Percentiles rank a stretch among this genome's conserved stretches.
Evolutionary conservation across 2,797 vertebrate genomes (phyloP).

Genomic region (Tauraco hartlaubi): DNA sequence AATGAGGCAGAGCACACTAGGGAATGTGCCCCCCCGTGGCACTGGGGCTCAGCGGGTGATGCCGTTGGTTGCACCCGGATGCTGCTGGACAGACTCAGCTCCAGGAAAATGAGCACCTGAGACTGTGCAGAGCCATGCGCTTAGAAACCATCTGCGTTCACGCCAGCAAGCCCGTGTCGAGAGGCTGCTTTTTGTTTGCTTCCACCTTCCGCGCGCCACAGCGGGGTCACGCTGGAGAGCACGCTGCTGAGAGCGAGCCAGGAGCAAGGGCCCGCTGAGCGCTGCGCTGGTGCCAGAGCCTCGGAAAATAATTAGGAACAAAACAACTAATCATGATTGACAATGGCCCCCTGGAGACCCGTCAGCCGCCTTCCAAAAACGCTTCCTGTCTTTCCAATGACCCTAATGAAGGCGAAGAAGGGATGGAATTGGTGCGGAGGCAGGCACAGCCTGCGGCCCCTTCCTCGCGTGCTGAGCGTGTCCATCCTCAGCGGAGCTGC

Average conservation of each 20-base stretch:
- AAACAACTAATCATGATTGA: slow-evolving; percentile 80
- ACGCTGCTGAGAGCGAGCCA: not conserved
- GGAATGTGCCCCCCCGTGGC: not conserved
- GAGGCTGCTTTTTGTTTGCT: slow-evolving; percentile 10
- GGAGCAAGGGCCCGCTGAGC: slow-evolving; percentile 44
- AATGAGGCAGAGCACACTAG: not conserved
- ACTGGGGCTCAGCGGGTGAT: not conserved
- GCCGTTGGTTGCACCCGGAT: not conserved
- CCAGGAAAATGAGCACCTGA: not conserved
- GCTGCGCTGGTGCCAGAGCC: slow-evolving; percentile 32
- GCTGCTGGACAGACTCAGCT: not conserved
- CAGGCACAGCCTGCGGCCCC: not conserved
- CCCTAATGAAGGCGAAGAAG: slow-evolving; percentile 28
- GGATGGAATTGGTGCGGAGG: not conserved
- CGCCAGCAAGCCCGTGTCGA: not conserved
- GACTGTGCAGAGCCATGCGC: not conserved
- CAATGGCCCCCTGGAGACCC: slow-evolving; percentile 69
- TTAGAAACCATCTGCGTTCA: not conserved
- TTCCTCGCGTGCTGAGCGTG: not conserved
- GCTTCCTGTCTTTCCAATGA: slow-evolving; percentile 38
- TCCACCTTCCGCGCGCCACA: not conserved
- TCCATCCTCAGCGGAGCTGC: not conserved
- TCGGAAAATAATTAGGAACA: slow-evolving; percentile 78
- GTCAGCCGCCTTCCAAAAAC: slow-evolving; percentile 32
- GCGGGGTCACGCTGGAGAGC: not conserved